Percentiles rank a stretch among this genome's conserved stretches.
Evolutionary conservation across 2,113 vertebrate species (phyloP).

Genomic region (Odontesthes bonariensis): DNA sequence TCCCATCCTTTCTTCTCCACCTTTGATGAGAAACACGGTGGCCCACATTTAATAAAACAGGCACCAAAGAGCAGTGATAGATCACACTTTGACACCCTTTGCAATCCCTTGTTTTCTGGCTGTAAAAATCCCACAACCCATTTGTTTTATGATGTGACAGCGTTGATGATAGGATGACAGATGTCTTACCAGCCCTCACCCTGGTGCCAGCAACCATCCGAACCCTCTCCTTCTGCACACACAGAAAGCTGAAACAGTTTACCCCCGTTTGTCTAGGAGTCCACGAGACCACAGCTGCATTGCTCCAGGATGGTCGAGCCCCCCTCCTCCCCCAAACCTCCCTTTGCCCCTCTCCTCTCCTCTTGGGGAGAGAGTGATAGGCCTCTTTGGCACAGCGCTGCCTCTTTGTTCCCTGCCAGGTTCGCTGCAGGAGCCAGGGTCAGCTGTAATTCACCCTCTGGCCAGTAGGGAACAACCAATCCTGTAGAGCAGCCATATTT

Average conservation of each 20-base stretch:
- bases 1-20: not conserved
- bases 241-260: slow-evolving; percentile 32
- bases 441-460: slow-evolving; percentile 60
- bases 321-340: slow-evolving; percentile 25
- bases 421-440: slow-evolving; percentile 65
- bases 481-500: slow-evolving; percentile 23
- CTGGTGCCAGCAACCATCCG: slow-evolving; percentile 55
- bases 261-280: slow-evolving; percentile 46
- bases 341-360: slow-evolving; percentile 24
- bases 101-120: slow-evolving; percentile 54
- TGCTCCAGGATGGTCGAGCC: slow-evolving; percentile 30
- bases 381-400: slow-evolving; percentile 66
- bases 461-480: slow-evolving; percentile 76
- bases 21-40: slow-evolving; percentile 15
- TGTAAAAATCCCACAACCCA: slow-evolving; percentile 59
- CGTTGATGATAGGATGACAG: slow-evolving; percentile 74
- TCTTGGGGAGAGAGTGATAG: slow-evolving; percentile 46
- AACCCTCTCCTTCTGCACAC: slow-evolving; percentile 1
- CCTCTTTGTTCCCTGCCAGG: slow-evolving; percentile 77
- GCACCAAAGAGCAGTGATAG: slow-evolving; percentile 30
- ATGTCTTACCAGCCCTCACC: slow-evolving; percentile 68
- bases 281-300: slow-evolving; percentile 65
- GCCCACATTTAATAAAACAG: slow-evolving; percentile 19
- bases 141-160: slow-evolving; percentile 71
- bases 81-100: slow-evolving; percentile 57